phyloP scores from a whole-genome alignment of 1,140 invertebrate genomes.

The Asbolus verrucosus region DNA sequence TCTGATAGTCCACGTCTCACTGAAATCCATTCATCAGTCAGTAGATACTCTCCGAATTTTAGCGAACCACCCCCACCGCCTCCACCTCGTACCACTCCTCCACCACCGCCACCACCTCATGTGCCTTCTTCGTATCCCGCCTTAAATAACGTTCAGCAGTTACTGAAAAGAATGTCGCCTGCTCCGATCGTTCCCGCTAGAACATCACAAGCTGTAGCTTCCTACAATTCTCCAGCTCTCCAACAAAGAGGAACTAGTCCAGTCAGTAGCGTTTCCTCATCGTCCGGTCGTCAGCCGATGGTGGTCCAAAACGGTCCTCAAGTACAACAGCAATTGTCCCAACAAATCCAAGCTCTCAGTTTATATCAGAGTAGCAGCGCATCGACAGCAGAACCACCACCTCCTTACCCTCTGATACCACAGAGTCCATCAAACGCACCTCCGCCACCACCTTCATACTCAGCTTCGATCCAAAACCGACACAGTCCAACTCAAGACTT shows the following conservation, averaged over 20 bases:
- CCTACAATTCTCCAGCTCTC: conserved; percentile 65
- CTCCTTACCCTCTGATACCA: conserved; percentile 78
- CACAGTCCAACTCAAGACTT: conserved; percentile 86
- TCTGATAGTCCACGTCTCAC: conserved; percentile 84
- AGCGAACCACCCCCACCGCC: conserved; percentile 78
- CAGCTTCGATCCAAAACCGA: conserved; percentile 85
- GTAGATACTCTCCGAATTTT: conserved; percentile 75
- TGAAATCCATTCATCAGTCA: conserved; percentile 68
- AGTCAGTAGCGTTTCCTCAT: conserved; percentile 69
- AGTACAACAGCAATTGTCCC: conserved; percentile 84
- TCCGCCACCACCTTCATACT: conserved; percentile 85
- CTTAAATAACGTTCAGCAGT: conserved; percentile 81
- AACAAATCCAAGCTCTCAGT: conserved; percentile 88
- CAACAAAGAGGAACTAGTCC: conserved; percentile 82
- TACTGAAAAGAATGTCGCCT: conserved; percentile 87
- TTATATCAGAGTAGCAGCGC: conserved; percentile 75
- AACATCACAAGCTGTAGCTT: conserved; percentile 69
- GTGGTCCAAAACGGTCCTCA: conserved; percentile 85
- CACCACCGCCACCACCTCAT: conserved; percentile 77
- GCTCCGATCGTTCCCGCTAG: conserved; percentile 74
- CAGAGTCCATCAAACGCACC: conserved; percentile 71
- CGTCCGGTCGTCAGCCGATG: conserved; percentile 73
- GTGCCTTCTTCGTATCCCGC: conserved; percentile 61
- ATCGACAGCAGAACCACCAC: conserved; percentile 76
- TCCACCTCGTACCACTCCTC: conserved; percentile 72